Conservation (phyloP, 2,888 invertebrate species). For the Microplitis manilae region DNA sequence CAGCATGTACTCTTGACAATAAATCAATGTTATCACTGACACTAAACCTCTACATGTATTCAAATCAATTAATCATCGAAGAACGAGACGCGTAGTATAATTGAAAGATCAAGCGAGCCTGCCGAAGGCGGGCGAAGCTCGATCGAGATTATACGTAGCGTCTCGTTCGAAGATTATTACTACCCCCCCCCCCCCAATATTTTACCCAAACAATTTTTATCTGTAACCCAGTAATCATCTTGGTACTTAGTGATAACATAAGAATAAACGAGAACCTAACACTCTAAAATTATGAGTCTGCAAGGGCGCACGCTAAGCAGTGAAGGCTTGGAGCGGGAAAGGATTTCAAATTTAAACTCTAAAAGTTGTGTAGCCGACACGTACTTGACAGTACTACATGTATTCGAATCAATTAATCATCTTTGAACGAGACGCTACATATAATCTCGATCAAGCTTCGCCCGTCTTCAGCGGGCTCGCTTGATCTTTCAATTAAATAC, state of each 20-base stretch:
- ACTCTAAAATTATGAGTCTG: background rate
- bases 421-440: background rate
- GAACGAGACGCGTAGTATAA: constrained; percentile 1
- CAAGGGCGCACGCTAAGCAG: background rate
- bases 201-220: background rate
- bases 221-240: background rate
- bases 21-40: constrained; percentile 4
- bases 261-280: too few relatives aligned
- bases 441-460: background rate
- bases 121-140: background rate
- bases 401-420: background rate
- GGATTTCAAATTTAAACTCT: background rate
- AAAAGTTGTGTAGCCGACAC: background rate
- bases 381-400: too few relatives aligned
- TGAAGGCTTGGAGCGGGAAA: background rate
- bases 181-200: background rate
- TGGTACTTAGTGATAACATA: background rate
- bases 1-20: background rate
- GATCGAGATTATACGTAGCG: background rate
- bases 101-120: background rate
- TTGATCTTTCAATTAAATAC: background rate
- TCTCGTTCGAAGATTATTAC: constrained; percentile 7
- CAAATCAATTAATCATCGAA: constrained; percentile 16
- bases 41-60: constrained; percentile 10
- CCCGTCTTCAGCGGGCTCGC: background rate